Percentiles rank a stretch among this genome's conserved stretches.
Evolutionary conservation across 2,888 invertebrate species (phyloP).

Genomic region (Dynastes tityus): DNA sequence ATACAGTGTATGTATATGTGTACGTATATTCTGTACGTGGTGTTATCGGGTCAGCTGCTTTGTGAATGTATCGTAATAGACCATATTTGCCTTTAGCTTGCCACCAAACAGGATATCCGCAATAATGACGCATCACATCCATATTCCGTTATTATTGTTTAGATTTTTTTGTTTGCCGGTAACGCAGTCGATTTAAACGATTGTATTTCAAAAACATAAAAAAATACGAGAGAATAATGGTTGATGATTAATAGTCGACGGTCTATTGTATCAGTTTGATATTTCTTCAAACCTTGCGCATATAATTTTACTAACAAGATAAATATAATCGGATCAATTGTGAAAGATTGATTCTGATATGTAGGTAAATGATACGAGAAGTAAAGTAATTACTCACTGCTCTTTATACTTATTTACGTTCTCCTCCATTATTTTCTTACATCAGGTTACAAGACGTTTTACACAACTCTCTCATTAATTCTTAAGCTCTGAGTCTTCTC

Average conservation of each 20-base stretch:
- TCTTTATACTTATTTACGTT: neutral
- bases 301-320: constrained; percentile 20
- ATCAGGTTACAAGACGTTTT: no score
- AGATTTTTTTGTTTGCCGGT: constrained; percentile 19
- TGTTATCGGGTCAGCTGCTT: neutral
- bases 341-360: constrained; percentile 3
- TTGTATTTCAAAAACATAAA: constrained; percentile 13
- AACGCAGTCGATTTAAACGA: constrained; percentile 9
- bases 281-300: neutral
- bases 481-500: no score
- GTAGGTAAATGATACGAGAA: constrained; percentile 24
- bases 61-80: neutral
- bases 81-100: constrained; percentile 9
- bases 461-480: no score
- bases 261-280: constrained; percentile 4
- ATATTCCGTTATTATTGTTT: constrained; percentile 40
- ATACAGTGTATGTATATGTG: neutral
- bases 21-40: neutral
- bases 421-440: no score
- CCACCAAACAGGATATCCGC: constrained; percentile 40
- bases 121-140: constrained; percentile 36
- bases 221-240: constrained; percentile 5
- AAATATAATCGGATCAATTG: constrained; percentile 25
- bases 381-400: neutral
- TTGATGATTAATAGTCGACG: constrained; percentile 21